A percentile compares a stretch with the other conserved stretches of the same genome.
phyloP scores from a whole-genome alignment of 2,888 invertebrate species.

The Argynnis bischoffii region DNA sequence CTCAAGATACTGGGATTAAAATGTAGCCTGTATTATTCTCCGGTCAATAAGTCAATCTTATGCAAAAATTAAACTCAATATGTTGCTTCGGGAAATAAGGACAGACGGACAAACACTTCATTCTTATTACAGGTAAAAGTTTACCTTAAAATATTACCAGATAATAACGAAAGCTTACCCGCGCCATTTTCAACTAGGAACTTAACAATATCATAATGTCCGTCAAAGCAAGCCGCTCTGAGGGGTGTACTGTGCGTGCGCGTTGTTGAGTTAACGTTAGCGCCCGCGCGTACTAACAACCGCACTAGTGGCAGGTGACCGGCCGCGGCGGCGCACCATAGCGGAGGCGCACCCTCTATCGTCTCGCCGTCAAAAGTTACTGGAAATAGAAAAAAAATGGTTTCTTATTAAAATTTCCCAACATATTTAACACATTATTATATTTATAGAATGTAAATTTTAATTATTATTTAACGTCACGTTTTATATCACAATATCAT shows the following conservation, averaged over 20 bases:
- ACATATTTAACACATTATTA: not conserved
- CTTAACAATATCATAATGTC: conserved; percentile 96
- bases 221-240: conserved; percentile 98
- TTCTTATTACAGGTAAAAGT: not conserved
- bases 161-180: conserved; percentile 73
- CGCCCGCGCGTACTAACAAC: conserved; percentile 91
- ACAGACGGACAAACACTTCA: not conserved
- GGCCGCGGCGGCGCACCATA: conserved; percentile 99
- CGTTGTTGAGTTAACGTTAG: conserved; percentile 96
- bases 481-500: too few species aligned
- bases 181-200: conserved; percentile 95
- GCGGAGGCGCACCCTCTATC: conserved; percentile 96
- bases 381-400: conserved; percentile 51
- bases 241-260: conserved; percentile 97
- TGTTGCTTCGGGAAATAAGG: too few species aligned
- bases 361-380: conserved; percentile 99
- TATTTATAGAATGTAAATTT: too few species aligned
- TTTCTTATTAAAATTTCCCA: not conserved
- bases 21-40: too few species aligned
- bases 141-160: not conserved
- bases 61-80: too few species aligned
- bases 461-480: too few species aligned
- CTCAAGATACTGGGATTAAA: too few species aligned
- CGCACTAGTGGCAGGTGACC: conserved; percentile 94
- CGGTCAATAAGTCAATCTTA: too few species aligned